Evolutionary conservation across 1,140 invertebrate species (phyloP).

Genomic region (Drosophila lacertosa): DNA sequence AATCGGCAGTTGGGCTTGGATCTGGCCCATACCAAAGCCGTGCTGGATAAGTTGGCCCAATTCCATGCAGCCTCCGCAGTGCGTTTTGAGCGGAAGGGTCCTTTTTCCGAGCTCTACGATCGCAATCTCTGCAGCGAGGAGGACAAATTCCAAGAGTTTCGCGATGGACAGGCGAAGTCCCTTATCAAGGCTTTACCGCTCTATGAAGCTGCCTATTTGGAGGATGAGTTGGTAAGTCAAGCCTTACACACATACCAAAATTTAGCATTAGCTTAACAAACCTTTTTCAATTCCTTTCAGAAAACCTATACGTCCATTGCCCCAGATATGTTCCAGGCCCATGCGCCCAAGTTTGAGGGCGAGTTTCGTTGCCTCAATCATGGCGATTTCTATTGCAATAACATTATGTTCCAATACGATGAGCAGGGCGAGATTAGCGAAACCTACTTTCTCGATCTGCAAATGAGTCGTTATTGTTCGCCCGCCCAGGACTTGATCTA

Average conservation of each 20-base stretch:
- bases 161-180: constrained; percentile 35
- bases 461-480: constrained; percentile 70
- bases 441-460: constrained; percentile 65
- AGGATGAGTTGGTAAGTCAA: constrained; percentile 35
- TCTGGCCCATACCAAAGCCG: constrained; percentile 84
- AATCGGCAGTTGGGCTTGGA: constrained; percentile 85
- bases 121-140: constrained; percentile 48
- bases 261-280: background rate
- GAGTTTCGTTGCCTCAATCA: constrained; percentile 87
- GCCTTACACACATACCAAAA: background rate
- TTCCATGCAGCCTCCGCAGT: constrained; percentile 86
- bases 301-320: constrained; percentile 38
- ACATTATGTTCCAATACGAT: constrained; percentile 84
- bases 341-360: constrained; percentile 67
- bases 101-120: constrained; percentile 50
- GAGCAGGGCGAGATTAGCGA: constrained; percentile 46
- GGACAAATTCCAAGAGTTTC: constrained; percentile 61
- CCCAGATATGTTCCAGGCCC: constrained; percentile 59
- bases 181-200: constrained; percentile 30
- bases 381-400: constrained; percentile 85
- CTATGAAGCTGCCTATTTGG: constrained; percentile 39
- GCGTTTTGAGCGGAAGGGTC: constrained; percentile 47
- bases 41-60: constrained; percentile 85
- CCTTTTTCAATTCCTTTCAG: constrained; percentile 14
- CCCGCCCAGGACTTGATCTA: constrained; percentile 71